phyloP scores from a whole-genome alignment of 2,797 vertebrate species.

The Phyllotis vaccarum region DNA sequence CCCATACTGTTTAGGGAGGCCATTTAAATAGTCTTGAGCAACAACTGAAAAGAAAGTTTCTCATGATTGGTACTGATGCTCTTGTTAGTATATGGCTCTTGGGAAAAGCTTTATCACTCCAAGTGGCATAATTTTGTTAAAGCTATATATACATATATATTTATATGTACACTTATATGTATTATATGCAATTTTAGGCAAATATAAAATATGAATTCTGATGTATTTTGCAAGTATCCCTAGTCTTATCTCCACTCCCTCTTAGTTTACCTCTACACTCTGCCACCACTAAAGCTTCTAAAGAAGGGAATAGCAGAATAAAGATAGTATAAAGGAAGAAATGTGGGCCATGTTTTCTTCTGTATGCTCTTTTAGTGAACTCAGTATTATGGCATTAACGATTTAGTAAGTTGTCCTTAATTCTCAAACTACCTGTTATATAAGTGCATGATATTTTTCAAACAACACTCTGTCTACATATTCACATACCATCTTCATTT shows the following conservation, averaged over 20 bases:
- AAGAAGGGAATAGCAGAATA: background rate
- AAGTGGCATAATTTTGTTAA: background rate
- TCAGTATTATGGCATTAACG: background rate
- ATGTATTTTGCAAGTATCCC: background rate
- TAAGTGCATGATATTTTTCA: too few relatives aligned
- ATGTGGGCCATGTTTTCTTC: background rate
- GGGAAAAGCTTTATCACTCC: background rate
- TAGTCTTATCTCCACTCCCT: background rate
- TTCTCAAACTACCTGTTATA: background rate
- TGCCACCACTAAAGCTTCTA: background rate
- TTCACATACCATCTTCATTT: background rate
- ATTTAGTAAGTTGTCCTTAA: background rate
- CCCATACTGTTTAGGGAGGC: background rate
- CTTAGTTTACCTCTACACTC: background rate
- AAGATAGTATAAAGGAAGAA: too few relatives aligned
- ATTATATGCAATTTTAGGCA: background rate
- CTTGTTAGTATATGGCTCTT: background rate
- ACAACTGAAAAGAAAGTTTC: background rate
- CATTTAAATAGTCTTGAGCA: background rate
- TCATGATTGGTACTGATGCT: background rate
- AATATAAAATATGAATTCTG: background rate
- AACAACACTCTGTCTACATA: background rate
- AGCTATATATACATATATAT: background rate
- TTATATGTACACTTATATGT: background rate
- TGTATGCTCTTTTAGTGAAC: background rate